These are phyloP conservation scores for Vireo griseus DNA, from an alignment of 2,797 vertebrate genomes.

Conservation along the genomic window DNA sequence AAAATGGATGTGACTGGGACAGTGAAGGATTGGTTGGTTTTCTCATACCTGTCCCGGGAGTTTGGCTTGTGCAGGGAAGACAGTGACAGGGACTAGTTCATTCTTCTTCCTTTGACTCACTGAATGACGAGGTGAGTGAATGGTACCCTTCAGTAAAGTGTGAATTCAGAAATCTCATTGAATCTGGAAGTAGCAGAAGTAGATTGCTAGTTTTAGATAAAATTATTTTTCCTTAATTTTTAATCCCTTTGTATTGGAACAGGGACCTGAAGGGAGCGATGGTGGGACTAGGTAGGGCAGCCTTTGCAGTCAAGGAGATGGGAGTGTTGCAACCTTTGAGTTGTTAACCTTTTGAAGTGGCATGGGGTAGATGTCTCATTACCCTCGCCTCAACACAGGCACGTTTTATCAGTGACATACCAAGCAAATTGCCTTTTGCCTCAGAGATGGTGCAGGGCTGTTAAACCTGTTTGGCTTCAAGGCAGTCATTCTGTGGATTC, in stretches of 20 bases:
- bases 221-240: neutral
- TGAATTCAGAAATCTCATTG: neutral
- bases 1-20: neutral
- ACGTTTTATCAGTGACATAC: conserved; percentile 37
- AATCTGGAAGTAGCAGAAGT: neutral
- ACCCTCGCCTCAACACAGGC: neutral
- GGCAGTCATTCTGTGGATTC: conserved; percentile 60
- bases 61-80: neutral
- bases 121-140: neutral
- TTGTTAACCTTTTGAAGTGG: conserved; percentile 10
- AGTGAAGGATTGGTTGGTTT: neutral
- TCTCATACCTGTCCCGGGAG: neutral
- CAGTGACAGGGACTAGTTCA: neutral
- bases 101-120: neutral
- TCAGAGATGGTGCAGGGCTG: conserved; percentile 15
- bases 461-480: conserved; percentile 63
- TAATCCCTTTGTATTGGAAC: neutral
- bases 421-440: conserved; percentile 40
- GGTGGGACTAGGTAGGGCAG: neutral
- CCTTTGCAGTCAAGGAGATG: neutral
- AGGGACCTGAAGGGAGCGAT: neutral
- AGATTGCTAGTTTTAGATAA: neutral
- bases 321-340: neutral
- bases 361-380: neutral
- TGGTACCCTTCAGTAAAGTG: neutral